Conservation (phyloP, 1,140 invertebrate species). For the Papilio glaucus region DNA sequence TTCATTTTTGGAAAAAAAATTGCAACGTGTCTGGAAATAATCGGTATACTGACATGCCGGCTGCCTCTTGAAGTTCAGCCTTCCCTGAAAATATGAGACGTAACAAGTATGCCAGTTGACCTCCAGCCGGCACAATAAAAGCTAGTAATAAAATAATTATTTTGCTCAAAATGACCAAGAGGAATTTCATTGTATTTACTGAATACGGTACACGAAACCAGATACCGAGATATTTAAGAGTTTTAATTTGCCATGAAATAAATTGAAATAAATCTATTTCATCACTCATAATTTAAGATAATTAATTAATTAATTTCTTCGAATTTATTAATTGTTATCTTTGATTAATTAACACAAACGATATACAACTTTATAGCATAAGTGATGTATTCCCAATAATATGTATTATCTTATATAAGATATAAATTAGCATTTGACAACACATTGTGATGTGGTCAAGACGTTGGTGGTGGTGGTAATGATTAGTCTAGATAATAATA, state of each 20-base stretch:
- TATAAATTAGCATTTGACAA: too few species aligned
- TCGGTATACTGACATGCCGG: conserved; percentile 2
- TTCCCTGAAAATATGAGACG: conserved; percentile 3
- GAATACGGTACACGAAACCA: neutral
- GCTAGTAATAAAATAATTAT: neutral
- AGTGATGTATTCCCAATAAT: too few species aligned
- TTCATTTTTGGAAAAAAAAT: too few species aligned
- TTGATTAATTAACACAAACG: too few species aligned
- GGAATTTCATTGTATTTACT: neutral
- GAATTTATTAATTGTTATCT: too few species aligned
- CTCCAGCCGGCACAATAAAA: neutral
- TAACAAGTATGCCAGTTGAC: neutral
- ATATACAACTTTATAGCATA: too few species aligned
- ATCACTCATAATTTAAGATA: neutral
- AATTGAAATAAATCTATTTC: conserved; percentile 1
- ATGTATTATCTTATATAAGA: too few species aligned
- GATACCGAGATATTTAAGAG: neutral
- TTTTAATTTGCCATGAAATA: neutral
- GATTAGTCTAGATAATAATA: too few species aligned
- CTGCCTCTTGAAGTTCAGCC: neutral
- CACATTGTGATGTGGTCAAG: too few species aligned
- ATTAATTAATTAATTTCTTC: neutral
- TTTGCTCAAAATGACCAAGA: neutral
- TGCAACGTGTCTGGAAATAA: neutral
- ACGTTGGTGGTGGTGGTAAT: too few species aligned